A percentile compares a stretch with the other conserved stretches of the same genome.
Evolutionary conservation across 2,113 vertebrate genomes (phyloP).

Genomic region (Sinosuthora webbiana): DNA sequence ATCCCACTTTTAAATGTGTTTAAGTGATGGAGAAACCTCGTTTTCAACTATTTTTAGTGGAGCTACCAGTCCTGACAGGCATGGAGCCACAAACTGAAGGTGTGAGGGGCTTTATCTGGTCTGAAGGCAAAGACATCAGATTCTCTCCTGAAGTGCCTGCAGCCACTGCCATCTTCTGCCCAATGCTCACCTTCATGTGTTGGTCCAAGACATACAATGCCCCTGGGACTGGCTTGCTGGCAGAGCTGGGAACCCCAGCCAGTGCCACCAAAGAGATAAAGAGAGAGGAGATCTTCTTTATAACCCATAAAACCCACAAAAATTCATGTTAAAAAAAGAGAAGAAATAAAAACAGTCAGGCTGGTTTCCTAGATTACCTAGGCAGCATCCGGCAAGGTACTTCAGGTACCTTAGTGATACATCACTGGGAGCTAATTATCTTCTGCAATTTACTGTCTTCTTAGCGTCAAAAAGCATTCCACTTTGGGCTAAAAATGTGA

Average conservation of each 20-base stretch:
- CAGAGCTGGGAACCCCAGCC: background rate
- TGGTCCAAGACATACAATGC: background rate
- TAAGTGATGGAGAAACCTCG: background rate
- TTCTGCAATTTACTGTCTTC: background rate
- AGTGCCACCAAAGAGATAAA: background rate
- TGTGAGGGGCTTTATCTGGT: background rate
- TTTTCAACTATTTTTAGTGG: background rate
- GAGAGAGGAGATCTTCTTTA: background rate
- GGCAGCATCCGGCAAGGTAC: background rate
- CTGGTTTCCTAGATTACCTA: background rate
- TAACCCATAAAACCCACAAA: background rate
- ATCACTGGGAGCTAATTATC: background rate
- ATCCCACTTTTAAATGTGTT: background rate
- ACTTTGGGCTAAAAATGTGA: background rate
- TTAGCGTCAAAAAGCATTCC: background rate
- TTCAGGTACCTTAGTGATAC: background rate
- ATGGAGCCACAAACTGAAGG: background rate
- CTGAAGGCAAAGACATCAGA: background rate
- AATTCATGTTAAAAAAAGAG: background rate
- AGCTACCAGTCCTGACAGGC: background rate
- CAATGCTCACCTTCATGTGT: background rate
- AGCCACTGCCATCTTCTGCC: background rate
- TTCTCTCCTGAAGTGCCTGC: background rate
- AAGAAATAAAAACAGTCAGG: background rate
- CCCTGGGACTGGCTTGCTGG: background rate